Evolutionary conservation across 37 sponge, comb jelly and placozoan genomes (phyloP).

Genomic region (Halisarca cf. caerulea): DNA sequence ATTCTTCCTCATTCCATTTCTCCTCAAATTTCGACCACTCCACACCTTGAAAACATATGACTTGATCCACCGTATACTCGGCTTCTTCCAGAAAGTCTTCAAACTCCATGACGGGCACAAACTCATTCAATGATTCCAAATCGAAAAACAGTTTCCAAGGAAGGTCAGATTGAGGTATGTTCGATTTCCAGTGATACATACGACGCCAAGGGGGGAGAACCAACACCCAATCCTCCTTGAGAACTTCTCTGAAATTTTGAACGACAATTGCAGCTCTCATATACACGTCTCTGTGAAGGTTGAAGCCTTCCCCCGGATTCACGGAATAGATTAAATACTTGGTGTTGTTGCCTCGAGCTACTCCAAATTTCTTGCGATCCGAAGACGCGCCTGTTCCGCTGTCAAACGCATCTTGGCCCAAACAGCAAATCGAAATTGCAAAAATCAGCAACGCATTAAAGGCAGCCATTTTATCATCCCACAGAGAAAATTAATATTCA

Average conservation of each 20-base stretch:
- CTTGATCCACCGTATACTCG: not conserved
- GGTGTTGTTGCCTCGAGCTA: not conserved
- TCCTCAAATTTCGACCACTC: slow-evolving; percentile 52
- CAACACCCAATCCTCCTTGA: slow-evolving; percentile 66
- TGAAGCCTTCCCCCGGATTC: slow-evolving; percentile 92
- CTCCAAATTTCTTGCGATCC: not conserved
- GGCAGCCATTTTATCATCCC: not conserved
- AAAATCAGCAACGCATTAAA: not conserved
- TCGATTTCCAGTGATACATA: slow-evolving; percentile 87
- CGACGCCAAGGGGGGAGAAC: slow-evolving; percentile 93
- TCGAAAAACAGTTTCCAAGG: slow-evolving; percentile 87
- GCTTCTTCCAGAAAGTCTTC: slow-evolving; percentile 41
- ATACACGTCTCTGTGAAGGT: slow-evolving; percentile 88
- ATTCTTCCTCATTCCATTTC: slow-evolving; percentile 44
- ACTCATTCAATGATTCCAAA: slow-evolving; percentile 59
- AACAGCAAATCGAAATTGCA: not conserved
- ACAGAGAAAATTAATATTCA: no score
- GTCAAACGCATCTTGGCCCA: not conserved
- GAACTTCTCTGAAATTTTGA: slow-evolving; percentile 29
- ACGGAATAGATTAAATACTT: slow-evolving; percentile 80
- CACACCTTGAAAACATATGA: slow-evolving; percentile 45
- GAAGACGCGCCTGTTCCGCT: not conserved
- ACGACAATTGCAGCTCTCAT: slow-evolving; percentile 79
- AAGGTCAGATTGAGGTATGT: slow-evolving; percentile 27
- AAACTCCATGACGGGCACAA: slow-evolving; percentile 78